Base-by-base conservation (phyloP, 2,888 invertebrate genomes). In the Trichacis sp. region DNA sequence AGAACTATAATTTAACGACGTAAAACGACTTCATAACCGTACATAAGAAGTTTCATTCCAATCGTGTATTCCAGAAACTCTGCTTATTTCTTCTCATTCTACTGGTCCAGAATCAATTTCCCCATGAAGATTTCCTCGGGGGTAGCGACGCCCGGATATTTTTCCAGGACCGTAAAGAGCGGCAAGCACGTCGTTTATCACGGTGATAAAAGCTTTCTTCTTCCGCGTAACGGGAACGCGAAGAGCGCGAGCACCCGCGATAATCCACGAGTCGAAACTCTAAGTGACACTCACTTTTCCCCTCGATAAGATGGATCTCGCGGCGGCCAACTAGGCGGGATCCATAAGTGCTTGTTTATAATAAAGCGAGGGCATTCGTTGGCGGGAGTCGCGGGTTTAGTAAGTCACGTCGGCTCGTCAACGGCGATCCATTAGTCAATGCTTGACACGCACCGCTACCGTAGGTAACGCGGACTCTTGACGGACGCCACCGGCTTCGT, bases 401-500 rank as follows among this genome's bases (percentile, higher is more conserved):
- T 60, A 59, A 63, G 59, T 57, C 61, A 63, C 54, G 64, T 64
- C 64, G 50, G 52, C 43, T 60, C 60, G 67, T 67, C 67, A 64
- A 15, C 45, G 59, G 17, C 33, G 24, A 38, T 63, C 67, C 67
- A 67, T 64, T 67, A 67, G 67, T 67, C 67, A 67, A 56, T n/a
- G 53, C 63, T 60, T 64, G 67, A 67, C 67, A 67, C 67, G 63
- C 63, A 67, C 67, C 67, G 63, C 67, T 63, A 67, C 67, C 38
- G 67, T 63, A 56, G 8, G 42, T 54, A 62, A 48, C 47, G 36
- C 38, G 49, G 47, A 14, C 17, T 48, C 56, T 62, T 59, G 63
- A 67, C 60, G 43, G 54, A 67, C n/a, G 56, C 56, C 60, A 40
- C 40, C 50, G n/a, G 40, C 24, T 51, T 14, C 19, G 19, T 3